Conservation (phyloP, 2,797 vertebrate species). For the Enteromius anoplus region DNA sequence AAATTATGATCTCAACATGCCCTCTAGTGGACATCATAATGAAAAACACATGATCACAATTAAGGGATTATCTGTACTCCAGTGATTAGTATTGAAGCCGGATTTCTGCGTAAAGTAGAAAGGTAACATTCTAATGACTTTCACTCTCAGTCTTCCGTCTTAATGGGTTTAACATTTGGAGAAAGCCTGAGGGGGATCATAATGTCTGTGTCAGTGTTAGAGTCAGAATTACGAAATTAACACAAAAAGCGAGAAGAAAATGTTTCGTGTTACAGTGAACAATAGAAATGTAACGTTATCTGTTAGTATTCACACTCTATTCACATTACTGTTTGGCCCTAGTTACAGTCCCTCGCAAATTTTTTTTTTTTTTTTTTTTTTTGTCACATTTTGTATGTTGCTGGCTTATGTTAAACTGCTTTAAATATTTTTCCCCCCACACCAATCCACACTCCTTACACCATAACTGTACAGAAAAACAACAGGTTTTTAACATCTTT, state of each 20-base stretch:
- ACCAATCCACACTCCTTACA: no score
- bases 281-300: neutral
- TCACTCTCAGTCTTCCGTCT: neutral
- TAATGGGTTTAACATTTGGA: neutral
- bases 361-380: no score
- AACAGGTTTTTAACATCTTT: no score
- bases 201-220: neutral
- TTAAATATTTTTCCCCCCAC: no score
- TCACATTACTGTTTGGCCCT: no score
- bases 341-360: no score
- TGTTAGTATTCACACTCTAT: neutral
- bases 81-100: neutral
- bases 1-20: conserved; percentile 3
- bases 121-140: neutral
- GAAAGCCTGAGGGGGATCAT: neutral
- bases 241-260: neutral
- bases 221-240: neutral
- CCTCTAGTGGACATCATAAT: conserved; percentile 23
- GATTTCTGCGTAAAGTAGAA: neutral
- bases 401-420: no score
- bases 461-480: no score
- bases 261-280: neutral
- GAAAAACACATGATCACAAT: neutral
- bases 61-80: neutral
- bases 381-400: no score